phyloP scores from a whole-genome alignment of 2,113 vertebrate genomes.

The Myocastor coypus region DNA sequence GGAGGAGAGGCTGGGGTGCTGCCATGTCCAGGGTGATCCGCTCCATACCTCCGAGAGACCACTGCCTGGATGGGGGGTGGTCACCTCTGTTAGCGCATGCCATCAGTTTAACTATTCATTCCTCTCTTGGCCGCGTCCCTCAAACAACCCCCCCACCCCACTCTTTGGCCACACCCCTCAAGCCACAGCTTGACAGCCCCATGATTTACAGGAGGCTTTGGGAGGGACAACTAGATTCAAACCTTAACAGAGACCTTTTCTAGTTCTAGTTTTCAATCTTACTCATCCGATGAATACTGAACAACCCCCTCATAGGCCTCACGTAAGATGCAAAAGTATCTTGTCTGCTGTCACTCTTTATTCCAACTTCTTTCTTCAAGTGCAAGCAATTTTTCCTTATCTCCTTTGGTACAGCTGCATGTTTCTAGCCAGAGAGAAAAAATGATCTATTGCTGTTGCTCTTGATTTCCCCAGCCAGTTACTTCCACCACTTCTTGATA shows the following conservation, averaged over 20 bases:
- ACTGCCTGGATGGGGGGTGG: no score
- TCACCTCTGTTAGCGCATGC: no score
- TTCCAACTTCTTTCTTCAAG: constrained; percentile 62
- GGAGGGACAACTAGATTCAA: no score
- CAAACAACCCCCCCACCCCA: no score
- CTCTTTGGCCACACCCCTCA: no score
- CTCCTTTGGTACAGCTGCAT: constrained; percentile 11
- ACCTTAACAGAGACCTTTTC: background rate
- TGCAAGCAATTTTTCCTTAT: constrained; percentile 44
- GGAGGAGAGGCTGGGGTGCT: no score
- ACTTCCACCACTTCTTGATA: constrained; percentile 58
- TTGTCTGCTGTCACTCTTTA: constrained; percentile 2
- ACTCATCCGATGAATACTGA: background rate
- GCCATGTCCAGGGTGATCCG: no score
- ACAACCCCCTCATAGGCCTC: background rate
- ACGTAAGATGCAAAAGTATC: constrained; percentile 9
- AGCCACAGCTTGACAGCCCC: no score
- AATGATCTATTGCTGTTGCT: constrained; percentile 53
- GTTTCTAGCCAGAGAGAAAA: constrained; percentile 61
- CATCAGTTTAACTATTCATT: no score
- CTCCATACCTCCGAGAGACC: no score
- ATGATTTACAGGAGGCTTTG: no score
- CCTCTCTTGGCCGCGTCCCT: no score
- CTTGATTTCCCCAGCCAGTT: constrained; percentile 16
- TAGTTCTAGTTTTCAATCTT: background rate